A percentile compares a stretch with the other conserved stretches of the same genome.
These are phyloP conservation scores for Palythoa grandiflora DNA, from an alignment of 92 coral and sea anemone genomes.

Conservation along the genomic window DNA sequence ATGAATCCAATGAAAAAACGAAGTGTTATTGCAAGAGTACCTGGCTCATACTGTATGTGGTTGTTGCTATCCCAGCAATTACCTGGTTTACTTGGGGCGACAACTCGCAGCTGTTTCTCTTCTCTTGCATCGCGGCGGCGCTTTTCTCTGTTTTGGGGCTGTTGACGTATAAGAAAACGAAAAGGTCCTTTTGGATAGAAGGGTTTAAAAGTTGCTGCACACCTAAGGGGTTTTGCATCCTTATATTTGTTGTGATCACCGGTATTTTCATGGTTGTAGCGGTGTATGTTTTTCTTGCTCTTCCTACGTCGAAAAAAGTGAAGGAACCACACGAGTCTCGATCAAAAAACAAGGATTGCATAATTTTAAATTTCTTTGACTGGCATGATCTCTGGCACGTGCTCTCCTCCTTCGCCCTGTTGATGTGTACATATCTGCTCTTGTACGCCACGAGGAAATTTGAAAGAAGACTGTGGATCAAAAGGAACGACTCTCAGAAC, in stretches of 20 bases:
- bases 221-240: conserved; percentile 49
- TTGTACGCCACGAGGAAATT: conserved; percentile 76
- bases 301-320: conserved; percentile 79
- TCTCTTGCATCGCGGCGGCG: conserved; percentile 84
- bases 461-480: conserved; percentile 69
- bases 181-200: neutral
- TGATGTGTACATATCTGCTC: conserved; percentile 83
- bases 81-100: conserved; percentile 68
- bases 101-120: conserved; percentile 89
- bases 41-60: conserved; percentile 70
- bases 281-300: conserved; percentile 74
- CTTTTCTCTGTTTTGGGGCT: conserved; percentile 67
- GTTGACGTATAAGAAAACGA: conserved; percentile 48
- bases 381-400: conserved; percentile 97
- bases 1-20: neutral
- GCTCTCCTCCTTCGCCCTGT: conserved; percentile 90
- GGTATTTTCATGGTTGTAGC: conserved; percentile 79
- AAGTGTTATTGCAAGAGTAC: conserved; percentile 67
- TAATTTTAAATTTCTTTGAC: conserved; percentile 88
- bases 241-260: conserved; percentile 57
- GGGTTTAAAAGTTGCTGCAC: neutral
- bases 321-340: conserved; percentile 82
- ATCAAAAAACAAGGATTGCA: conserved; percentile 78
- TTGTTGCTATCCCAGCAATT: conserved; percentile 62
- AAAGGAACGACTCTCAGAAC: conserved; percentile 14